phyloP scores from a whole-genome alignment of 2,797 vertebrate genomes.

The Microcaecilia unicolor region DNA sequence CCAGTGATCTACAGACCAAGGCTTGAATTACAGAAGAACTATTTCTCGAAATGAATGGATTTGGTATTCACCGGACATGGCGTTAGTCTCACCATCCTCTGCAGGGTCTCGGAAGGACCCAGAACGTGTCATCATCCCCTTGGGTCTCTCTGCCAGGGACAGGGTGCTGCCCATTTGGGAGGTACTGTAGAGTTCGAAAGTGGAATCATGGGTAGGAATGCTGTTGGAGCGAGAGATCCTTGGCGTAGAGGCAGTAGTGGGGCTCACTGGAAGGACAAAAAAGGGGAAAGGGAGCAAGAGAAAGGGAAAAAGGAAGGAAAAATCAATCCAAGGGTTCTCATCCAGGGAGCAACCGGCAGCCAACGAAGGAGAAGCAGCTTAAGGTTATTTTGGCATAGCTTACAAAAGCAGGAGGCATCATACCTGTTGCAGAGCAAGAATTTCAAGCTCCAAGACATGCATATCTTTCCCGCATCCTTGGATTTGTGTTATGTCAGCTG shows the following conservation, averaged over 20 bases:
- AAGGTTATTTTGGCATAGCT: too few species aligned
- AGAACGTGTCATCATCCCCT: constrained; percentile 90
- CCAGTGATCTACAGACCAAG: too few species aligned
- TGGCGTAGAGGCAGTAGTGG: constrained; percentile 59
- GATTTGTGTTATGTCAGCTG: too few species aligned
- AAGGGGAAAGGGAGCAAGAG: neutral
- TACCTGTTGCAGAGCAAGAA: too few species aligned
- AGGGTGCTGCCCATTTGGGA: constrained; percentile 87
- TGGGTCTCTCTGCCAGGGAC: constrained; percentile 84
- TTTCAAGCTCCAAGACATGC: too few species aligned
- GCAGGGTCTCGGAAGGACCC: constrained; percentile 86
- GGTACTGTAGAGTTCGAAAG: constrained; percentile 77
- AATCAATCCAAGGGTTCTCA: too few species aligned
- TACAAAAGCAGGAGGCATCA: rapidly evolving
- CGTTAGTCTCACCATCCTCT: constrained; percentile 75
- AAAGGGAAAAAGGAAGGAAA: constrained; percentile 13
- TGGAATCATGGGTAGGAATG: constrained; percentile 86
- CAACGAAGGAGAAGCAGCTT: neutral
- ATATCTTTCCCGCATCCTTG: too few species aligned
- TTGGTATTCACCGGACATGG: too few species aligned
- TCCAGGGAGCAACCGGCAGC: neutral
- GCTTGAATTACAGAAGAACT: too few species aligned
- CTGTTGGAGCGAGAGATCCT: constrained; percentile 95
- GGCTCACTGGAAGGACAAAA: constrained; percentile 54
- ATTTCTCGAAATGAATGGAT: too few species aligned